phyloP scores from a whole-genome alignment of 2,888 invertebrate genomes.

The Cactoblastis cactorum region DNA sequence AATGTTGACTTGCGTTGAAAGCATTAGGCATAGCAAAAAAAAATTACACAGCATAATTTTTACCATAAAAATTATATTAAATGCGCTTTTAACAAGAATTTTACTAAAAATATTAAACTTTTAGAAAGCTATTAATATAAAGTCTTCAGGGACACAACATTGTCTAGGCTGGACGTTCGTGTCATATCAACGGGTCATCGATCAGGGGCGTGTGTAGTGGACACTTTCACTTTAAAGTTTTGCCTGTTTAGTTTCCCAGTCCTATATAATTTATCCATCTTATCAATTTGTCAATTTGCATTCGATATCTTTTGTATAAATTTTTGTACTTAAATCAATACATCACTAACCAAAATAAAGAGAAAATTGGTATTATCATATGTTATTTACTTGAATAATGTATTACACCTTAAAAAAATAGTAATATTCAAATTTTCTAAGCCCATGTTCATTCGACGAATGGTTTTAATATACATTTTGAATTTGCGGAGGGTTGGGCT shows the following conservation, averaged over 20 bases:
- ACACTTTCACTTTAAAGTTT: conserved; percentile 4
- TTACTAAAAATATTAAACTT: no score
- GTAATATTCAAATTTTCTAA: conserved; percentile 19
- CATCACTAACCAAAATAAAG: no score
- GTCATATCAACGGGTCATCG: neutral
- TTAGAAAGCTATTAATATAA: neutral
- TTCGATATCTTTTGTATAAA: no score
- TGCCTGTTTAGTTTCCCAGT: neutral
- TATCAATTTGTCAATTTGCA: no score
- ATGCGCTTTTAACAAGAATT: no score
- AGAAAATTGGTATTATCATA: neutral
- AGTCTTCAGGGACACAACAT: neutral
- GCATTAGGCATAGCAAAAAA: no score
- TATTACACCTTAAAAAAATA: neutral
- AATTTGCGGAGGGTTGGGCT: conserved; percentile 31
- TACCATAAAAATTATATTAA: no score
- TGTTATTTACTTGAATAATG: neutral
- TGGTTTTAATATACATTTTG: conserved; percentile 30
- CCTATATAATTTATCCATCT: no score
- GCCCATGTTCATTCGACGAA: conserved; percentile 31
- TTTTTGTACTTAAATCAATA: no score
- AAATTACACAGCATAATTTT: no score
- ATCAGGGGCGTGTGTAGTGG: neutral
- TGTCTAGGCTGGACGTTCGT: neutral
- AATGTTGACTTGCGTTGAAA: no score